Percentiles rank a stretch among this genome's conserved stretches.
phyloP scores from a whole-genome alignment of 2,888 invertebrate species.

The Noctua pronuba region DNA sequence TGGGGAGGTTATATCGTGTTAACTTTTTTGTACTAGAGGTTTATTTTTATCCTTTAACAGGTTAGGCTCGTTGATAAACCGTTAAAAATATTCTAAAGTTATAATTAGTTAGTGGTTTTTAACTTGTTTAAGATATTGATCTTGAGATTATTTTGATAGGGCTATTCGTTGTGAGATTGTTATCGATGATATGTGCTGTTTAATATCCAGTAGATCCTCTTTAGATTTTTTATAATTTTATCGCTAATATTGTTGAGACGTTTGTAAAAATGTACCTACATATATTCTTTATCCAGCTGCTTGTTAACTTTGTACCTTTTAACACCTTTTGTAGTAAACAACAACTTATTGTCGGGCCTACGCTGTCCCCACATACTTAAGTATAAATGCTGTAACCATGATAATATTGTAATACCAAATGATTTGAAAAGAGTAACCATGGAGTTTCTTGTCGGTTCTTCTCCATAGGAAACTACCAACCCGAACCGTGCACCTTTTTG shows the following conservation, averaged over 20 bases:
- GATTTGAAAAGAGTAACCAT: too few relatives aligned
- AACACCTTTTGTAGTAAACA: too few relatives aligned
- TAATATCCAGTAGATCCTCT: not conserved
- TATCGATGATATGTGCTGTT: not conserved
- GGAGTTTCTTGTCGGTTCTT: too few relatives aligned
- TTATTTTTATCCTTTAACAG: not conserved
- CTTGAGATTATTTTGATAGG: not conserved
- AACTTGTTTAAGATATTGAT: not conserved
- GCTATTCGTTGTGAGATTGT: not conserved
- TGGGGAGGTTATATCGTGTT: not conserved
- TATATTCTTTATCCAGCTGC: too few relatives aligned
- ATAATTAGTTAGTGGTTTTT: not conserved
- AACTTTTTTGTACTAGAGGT: not conserved
- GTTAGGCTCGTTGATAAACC: not conserved
- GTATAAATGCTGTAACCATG: too few relatives aligned
- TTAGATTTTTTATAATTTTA: not conserved
- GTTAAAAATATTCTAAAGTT: not conserved
- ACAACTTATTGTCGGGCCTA: too few relatives aligned
- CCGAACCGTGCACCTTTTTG: too few relatives aligned
- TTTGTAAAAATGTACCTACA: not conserved
- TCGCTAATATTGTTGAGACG: not conserved
- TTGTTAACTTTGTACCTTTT: too few relatives aligned
- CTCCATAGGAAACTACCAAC: too few relatives aligned
- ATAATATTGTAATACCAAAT: too few relatives aligned
- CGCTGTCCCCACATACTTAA: too few relatives aligned